Base-by-base conservation (phyloP, 2,888 invertebrate species). In the Eulithis testata region DNA sequence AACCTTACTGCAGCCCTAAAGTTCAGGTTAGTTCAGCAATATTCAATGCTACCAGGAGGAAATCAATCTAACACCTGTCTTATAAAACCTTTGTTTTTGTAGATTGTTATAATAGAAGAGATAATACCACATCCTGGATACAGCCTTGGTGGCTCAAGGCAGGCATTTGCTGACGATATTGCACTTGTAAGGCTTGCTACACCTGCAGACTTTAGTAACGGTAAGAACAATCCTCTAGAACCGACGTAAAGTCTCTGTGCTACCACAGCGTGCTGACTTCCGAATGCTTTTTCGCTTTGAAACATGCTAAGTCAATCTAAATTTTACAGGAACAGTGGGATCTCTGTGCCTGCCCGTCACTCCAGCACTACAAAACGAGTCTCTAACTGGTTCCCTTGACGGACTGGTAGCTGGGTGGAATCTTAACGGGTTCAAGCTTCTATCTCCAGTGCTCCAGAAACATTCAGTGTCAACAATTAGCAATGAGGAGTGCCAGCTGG, bases 101-200 rank as follows among this genome's bases (percentile, higher is more conserved):
- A 91, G 90, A 86, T 94, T 69, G 89, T 93, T n/a, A 71, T 78
- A 3, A 83, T 95, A 51, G 93, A 89, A 5, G 80, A 79, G 43
- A 71, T 87, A 0, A 87, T 92, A 12, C 79, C 87, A 3, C 95
- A 96, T 81, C 91, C 94, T 0, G 85, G 87, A 4, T 95, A 94
- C 71, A 81, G 81, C 11, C 83, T 37, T 21, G 49, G 49, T 3
- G 49, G 21, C 12, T 12, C 36, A 37, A 36, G 77, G 2, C 78
- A 85, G 57, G 78, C 77, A 0, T 71, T 85, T 8, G 71, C 76
- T 11, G 86, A 95, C 71, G 96, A 96, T 72, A 93, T 96, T 53
- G 96, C 94, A 0, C 78, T 96, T 3, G 79, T 95, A 60, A 90
- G 95, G 72, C 78, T 94, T 11, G 73, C 88, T 21, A 77, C 83